Percentiles rank a stretch among this genome's conserved stretches.
Evolutionary conservation across 2,797 vertebrate species (phyloP).

Genomic region (Merluccius polli): DNA sequence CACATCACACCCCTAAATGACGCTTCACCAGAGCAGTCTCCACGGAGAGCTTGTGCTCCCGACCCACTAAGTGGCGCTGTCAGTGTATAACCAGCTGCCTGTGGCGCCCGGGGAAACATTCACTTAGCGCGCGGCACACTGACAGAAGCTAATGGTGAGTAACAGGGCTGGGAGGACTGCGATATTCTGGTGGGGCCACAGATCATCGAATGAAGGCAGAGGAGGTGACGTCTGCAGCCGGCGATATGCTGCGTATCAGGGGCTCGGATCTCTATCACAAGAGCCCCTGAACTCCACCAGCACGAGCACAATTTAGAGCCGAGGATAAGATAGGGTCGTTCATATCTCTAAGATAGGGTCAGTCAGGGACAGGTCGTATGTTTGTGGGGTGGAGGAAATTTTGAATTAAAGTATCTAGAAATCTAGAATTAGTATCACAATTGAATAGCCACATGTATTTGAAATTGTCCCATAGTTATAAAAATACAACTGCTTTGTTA

Average conservation of each 20-base stretch:
- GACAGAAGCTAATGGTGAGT: constrained; percentile 62
- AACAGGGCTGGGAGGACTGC: constrained; percentile 31
- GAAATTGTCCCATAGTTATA: too few species aligned
- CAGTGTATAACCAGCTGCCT: constrained; percentile 59
- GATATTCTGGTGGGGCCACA: constrained; percentile 11
- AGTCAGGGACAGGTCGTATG: background rate
- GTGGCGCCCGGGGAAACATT: constrained; percentile 61
- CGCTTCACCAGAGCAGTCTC: constrained; percentile 58
- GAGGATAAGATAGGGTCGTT: background rate
- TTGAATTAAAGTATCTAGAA: too few species aligned
- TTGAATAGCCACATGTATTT: too few species aligned
- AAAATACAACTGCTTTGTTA: too few species aligned
- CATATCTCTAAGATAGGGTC: constrained; percentile 7
- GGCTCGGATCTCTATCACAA: constrained; percentile 41
- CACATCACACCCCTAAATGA: constrained; percentile 52
- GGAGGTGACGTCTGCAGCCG: constrained; percentile 26
- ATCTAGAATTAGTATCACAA: too few species aligned
- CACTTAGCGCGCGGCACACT: constrained; percentile 51
- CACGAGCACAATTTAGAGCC: constrained; percentile 16
- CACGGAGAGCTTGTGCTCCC: constrained; percentile 59
- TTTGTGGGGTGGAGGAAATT: too few species aligned
- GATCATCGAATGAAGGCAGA: constrained; percentile 57
- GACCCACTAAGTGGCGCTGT: constrained; percentile 62
- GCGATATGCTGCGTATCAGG: constrained; percentile 33
- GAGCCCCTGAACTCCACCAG: constrained; percentile 36